Base-by-base conservation (phyloP, 2,888 invertebrate species). In the Megastigmus dorsalis region DNA sequence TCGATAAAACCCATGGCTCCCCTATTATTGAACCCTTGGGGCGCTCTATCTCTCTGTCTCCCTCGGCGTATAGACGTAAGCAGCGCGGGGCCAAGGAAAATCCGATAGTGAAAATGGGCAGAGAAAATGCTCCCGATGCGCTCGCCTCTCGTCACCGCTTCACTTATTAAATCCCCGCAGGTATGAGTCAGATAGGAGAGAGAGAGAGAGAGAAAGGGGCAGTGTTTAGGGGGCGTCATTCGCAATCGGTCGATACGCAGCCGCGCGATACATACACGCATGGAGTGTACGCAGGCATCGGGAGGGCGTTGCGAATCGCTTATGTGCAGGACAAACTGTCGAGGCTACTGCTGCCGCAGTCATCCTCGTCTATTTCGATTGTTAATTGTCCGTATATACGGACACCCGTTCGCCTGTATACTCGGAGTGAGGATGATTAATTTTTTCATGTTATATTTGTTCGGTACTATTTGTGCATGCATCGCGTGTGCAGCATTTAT, bases 171-270 rank as follows among this genome's bases (percentile, higher is more conserved):
- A 65, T 72, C 50, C 57, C 41, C 38, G 28, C 48, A 63, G 71
- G 45, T 65, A 55, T 71, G 71, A 71, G 28, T 71, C 71, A 71
- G 55, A 30, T 13, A 13, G 18, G 60, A 52, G 41, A 41, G 50
- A 28, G 7, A 9, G 60, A 52, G 41, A 41, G 50, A 28, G 7
- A 9, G 41, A 5, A 28, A 20, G 26, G 62, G 62, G 52, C 43
- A 43, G 69, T 55, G 23, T 36, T 60, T 23, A 54, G 38, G 70
- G 55, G 71, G 71, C 63, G 71, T 62, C 30, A 23, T 57, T 65
- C 43, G 66, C 55, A 60, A 67, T 66, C 62, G 65, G 20, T 67
- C 67, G 73, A 73, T 73, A 67, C n/a, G 2, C 41, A 15, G n/a
- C n/a, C 3, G 30, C 15, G 15, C 52, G 6, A 28, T 54, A 0